Base-by-base conservation (phyloP, 2,888 invertebrate species). In the Hermaeophaga mercurialis region DNA sequence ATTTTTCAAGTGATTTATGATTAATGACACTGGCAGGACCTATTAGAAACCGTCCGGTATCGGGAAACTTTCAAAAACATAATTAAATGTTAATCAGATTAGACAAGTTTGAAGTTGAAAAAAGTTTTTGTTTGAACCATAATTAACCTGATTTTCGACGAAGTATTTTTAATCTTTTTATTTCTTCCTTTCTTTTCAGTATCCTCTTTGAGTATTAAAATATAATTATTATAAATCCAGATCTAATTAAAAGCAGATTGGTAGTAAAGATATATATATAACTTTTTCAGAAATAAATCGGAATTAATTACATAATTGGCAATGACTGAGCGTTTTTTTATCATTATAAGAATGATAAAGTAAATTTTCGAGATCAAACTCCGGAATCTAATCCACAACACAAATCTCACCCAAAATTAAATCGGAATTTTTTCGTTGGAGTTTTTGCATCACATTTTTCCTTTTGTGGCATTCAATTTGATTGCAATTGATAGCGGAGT, bases 41-140 rank as follows among this genome's bases (percentile, higher is more conserved):
- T 36, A 36, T 36, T 36, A 36, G 28, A 24, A 15, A 3, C 22
- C 22, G 12, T n/a, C 39, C 8, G n/a, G 28, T 36, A 31, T 31
- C 33, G 28, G 17, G 12, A 22, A 45, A 49, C 49, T 50, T 47
- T 44, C 22, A 50, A 56, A 49, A 56, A 56, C 46, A 50, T 39
- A 56, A 56, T 56, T 52, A 56, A 49, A 52, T 45, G 46, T 52
- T 56, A 56, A 56, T 56, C 56, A 46, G 56, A 52, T 56, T 56
- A 56, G 26, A 50, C 22, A 56, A 45, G 38, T 46, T 50, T 34
- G 3, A 12, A 33, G 14, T 41, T 31, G 24, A 41, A 26, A 41
- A 50, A 54, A 54, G 38, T 46, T 54, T 26, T 22, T 17, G 19
- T 38, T 39, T 17, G 22, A 50, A 46, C 11, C 26, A 11, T 50